A percentile compares a stretch with the other conserved stretches of the same genome.
phyloP scores from a whole-genome alignment of 2,797 vertebrate species.

The Myripristis murdjan region DNA sequence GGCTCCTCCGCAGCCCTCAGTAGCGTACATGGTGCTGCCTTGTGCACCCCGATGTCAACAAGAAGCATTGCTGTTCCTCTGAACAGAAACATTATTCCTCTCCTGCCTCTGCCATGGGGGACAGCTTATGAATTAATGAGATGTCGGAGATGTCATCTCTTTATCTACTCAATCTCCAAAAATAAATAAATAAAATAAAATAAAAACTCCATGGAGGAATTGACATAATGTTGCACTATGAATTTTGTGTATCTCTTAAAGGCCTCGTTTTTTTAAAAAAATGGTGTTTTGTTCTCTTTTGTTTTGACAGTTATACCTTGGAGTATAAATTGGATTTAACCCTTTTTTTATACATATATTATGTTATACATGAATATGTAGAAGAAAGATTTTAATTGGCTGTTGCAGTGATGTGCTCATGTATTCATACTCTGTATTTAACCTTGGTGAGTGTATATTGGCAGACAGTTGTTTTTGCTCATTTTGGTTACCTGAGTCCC shows the following conservation, averaged over 20 bases:
- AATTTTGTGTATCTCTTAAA: conserved; percentile 53
- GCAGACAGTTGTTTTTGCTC: neutral
- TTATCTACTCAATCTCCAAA: conserved; percentile 73
- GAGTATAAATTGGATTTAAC: too few species aligned
- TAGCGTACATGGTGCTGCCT: conserved; percentile 39
- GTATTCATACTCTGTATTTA: neutral
- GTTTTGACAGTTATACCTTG: conserved; percentile 42
- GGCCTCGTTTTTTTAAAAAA: conserved; percentile 50
- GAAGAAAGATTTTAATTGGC: neutral
- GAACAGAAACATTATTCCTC: conserved; percentile 57
- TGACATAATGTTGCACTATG: conserved; percentile 33
- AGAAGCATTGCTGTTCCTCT: conserved; percentile 50
- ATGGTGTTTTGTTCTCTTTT: conserved; percentile 35
- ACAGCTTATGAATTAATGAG: conserved; percentile 78
- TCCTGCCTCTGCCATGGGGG: conserved; percentile 60
- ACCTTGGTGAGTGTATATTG: neutral
- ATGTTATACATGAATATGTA: neutral
- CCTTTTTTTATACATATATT: too few species aligned
- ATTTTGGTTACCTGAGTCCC: neutral
- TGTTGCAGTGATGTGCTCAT: neutral
- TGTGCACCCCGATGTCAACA: conserved; percentile 59
- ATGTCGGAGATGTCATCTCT: conserved; percentile 74
- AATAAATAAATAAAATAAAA: conserved; percentile 53
- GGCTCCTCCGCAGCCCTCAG: conserved; percentile 45
- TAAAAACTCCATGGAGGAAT: conserved; percentile 31